Evolutionary conservation across 2,113 vertebrate species (phyloP).

Genomic region (Gasterosteus aculeatus): DNA sequence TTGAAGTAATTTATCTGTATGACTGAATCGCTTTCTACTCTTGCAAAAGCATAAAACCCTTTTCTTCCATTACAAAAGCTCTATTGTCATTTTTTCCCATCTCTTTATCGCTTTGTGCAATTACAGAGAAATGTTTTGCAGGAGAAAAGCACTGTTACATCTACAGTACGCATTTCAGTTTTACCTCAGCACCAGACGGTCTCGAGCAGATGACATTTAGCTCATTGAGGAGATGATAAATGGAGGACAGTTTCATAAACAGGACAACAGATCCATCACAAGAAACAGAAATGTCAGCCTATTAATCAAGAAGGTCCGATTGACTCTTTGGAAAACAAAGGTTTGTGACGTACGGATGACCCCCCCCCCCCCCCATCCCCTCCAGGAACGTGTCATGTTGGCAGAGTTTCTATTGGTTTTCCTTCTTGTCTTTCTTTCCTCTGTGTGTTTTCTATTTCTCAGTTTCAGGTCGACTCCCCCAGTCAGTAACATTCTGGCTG

Average conservation of each 20-base stretch:
- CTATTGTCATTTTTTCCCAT: slow-evolving; percentile 36
- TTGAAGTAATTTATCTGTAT: slow-evolving; percentile 28
- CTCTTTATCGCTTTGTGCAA: slow-evolving; percentile 41
- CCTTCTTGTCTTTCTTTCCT: too few species aligned
- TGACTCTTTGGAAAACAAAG: slow-evolving; percentile 1
- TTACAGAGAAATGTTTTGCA: slow-evolving; percentile 50
- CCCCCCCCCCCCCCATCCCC: too few species aligned
- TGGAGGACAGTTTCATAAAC: slow-evolving; percentile 55
- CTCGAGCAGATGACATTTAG: slow-evolving; percentile 38
- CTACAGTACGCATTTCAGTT: slow-evolving; percentile 1
- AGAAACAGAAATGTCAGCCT: slow-evolving; percentile 48
- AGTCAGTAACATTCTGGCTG: too few species aligned
- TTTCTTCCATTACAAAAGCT: slow-evolving; percentile 46
- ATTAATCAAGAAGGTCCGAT: slow-evolving; percentile 35
- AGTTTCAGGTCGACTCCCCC: too few species aligned
- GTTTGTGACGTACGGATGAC: background rate
- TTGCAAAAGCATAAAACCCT: slow-evolving; percentile 39
- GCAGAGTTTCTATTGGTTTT: background rate
- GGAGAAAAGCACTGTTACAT: slow-evolving; percentile 19
- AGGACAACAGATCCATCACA: slow-evolving; percentile 55
- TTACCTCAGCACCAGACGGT: background rate
- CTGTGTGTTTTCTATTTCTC: background rate
- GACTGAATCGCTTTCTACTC: slow-evolving; percentile 33
- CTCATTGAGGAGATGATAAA: slow-evolving; percentile 52
- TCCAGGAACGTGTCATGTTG: background rate